A percentile compares a stretch with the other conserved stretches of the same genome.
phyloP scores from a whole-genome alignment of 2,113 vertebrate species.

The Parus major region DNA sequence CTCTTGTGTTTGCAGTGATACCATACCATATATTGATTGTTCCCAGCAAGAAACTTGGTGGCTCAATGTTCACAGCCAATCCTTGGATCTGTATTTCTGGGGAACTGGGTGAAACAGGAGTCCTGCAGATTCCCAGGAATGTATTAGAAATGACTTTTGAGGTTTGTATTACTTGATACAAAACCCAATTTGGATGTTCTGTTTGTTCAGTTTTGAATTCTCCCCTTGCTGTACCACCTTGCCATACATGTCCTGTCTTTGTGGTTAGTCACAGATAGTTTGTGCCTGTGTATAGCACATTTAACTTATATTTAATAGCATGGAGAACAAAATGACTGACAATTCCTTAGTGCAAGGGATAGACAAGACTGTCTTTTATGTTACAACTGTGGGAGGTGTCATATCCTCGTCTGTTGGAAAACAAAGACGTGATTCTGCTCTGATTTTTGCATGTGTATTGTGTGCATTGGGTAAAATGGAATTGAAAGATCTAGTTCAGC shows the following conservation, averaged over 20 bases:
- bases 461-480: not conserved
- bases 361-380: not conserved
- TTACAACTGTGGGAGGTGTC: not conserved
- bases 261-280: not conserved
- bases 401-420: not conserved
- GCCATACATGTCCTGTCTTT: not conserved
- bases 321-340: not conserved
- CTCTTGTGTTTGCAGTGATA: conserved; percentile 84
- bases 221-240: not conserved
- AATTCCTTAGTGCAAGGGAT: not conserved
- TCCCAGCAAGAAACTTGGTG: conserved; percentile 95
- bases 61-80: conserved; percentile 98
- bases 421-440: not conserved
- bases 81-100: conserved; percentile 98
- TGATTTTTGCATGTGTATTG: not conserved
- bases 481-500: not conserved
- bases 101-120: conserved; percentile 93
- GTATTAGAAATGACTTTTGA: conserved; percentile 96
- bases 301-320: not conserved
- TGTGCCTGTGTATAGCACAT: not conserved
- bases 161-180: conserved; percentile 74
- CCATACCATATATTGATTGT: conserved; percentile 94
- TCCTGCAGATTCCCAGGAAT: conserved; percentile 93
- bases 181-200: not conserved
- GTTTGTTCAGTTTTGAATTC: not conserved